Evolutionary conservation across 2,113 vertebrate species (phyloP), one percentile per base, ranked within the genome.

Genomic region (Thymallus thymallus): DNA sequence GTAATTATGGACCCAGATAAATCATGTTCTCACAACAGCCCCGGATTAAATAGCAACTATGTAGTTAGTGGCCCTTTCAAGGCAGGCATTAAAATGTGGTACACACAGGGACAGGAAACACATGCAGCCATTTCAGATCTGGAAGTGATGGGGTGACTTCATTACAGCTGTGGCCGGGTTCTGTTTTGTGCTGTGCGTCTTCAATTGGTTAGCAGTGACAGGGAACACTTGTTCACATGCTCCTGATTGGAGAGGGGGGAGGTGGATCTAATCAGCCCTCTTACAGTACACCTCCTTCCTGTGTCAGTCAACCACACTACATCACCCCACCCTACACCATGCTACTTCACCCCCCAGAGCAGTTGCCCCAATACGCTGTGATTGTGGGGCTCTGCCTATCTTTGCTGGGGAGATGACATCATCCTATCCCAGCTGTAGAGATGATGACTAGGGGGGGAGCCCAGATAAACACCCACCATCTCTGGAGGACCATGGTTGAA

Each of bases 341-440:
- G 82, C 68, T 32, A 23, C 13, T 32, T 7, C 29, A 12, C 29
- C 55, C 35, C 51, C 29, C 22, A 41, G 24, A 41, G 76, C 74
- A 82, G 87, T 67, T 81, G 82, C 69, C 76, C 62, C 68, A 56
- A 65, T 79, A 66, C 75, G 48, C 30, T 68, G 78, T 80, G 72
- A 83, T 86, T 85, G 79, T 74, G 82, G 82, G 82, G 86, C 82
- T 88, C 75, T 83, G 80, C 87, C 55, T 58, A 82, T 85, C 32
- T 32, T 6, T 86, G 82, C 77, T 80, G 83, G 79, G 75, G 69
- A 77, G 41, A 86, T 93, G 85, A 92, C 87, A 85, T 93, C 91
- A 91, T 80, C 58, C 64, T 76, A 79, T 84, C 84, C 85, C 82
- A 87, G 80, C 81, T 89, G 87, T 75, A 84, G 76, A n/a, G 75